Percentiles rank a stretch among this genome's conserved stretches.
Evolutionary conservation across 2,888 invertebrate species (phyloP).

Genomic region (Ryuthela nishihirai): DNA sequence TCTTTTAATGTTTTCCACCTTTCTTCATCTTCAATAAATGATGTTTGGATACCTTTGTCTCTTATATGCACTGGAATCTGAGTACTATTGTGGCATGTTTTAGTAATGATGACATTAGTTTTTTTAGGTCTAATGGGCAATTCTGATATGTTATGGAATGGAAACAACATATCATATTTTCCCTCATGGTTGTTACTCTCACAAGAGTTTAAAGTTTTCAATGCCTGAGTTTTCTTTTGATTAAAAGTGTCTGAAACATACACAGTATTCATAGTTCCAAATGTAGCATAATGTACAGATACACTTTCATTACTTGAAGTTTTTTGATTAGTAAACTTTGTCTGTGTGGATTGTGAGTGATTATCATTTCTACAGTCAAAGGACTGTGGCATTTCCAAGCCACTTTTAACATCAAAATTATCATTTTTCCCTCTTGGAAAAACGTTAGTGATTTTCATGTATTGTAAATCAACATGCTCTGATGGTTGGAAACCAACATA

Average conservation of each 20-base stretch:
- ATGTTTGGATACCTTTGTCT: slow-evolving; percentile 44
- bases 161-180: slow-evolving; percentile 10
- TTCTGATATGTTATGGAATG: not conserved
- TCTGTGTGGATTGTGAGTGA: slow-evolving; percentile 28
- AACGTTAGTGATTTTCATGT: slow-evolving; percentile 13
- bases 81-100: slow-evolving; percentile 28
- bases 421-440: slow-evolving; percentile 10
- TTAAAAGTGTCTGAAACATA: no score
- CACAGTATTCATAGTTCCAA: not conserved
- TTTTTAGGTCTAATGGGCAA: not conserved
- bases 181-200: no score
- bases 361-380: not conserved
- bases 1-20: no score
- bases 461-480: not conserved
- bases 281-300: not conserved
- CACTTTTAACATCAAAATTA: not conserved
- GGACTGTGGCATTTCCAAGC: not conserved
- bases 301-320: slow-evolving; percentile 1
- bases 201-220: no score
- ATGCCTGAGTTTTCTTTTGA: no score
- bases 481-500: not conserved
- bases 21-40: no score
- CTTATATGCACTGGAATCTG: slow-evolving; percentile 43
- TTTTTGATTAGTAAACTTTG: slow-evolving; percentile 17
- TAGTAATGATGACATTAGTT: slow-evolving; percentile 19